A percentile compares a stretch with the other conserved stretches of the same genome.
Evolutionary conservation across 2,888 invertebrate species (phyloP).

Genomic region (Eupithecia exiguata): DNA sequence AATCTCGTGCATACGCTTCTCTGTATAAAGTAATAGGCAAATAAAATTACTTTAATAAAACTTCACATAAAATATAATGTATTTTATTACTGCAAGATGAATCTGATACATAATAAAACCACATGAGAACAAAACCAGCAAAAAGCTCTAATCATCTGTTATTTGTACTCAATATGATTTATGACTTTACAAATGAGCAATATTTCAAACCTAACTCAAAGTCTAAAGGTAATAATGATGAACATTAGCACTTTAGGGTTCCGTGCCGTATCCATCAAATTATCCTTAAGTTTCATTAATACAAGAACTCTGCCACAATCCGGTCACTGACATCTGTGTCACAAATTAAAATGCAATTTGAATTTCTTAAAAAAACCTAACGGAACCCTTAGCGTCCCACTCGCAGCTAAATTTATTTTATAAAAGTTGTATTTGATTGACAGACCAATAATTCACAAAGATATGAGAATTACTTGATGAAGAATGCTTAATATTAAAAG

Average conservation of each 20-base stretch:
- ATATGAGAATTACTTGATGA: background rate
- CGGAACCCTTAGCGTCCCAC: constrained; percentile 2
- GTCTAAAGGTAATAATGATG: background rate
- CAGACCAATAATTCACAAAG: constrained; percentile 37
- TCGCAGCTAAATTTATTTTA: background rate
- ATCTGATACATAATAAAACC: constrained; percentile 1
- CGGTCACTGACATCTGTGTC: background rate
- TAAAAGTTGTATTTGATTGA: constrained; percentile 44
- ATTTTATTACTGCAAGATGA: constrained; percentile 1
- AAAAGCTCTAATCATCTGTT: constrained; percentile 28
- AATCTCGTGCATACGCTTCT: background rate
- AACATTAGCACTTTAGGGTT: constrained; percentile 2
- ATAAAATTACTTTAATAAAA: constrained; percentile 2
- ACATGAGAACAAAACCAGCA: background rate
- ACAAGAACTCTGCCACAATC: background rate
- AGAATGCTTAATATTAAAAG: constrained; percentile 31
- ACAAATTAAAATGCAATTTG: background rate
- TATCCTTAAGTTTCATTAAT: background rate
- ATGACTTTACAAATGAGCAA: constrained; percentile 30
- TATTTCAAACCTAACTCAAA: constrained; percentile 31
- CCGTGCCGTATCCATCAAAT: background rate
- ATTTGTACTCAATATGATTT: constrained; percentile 27
- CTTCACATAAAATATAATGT: background rate
- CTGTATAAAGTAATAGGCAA: background rate
- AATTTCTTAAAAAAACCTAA: background rate